These are phyloP conservation scores for Neria commutata DNA, from an alignment of 2,888 invertebrate species.

Conservation along the genomic window DNA sequence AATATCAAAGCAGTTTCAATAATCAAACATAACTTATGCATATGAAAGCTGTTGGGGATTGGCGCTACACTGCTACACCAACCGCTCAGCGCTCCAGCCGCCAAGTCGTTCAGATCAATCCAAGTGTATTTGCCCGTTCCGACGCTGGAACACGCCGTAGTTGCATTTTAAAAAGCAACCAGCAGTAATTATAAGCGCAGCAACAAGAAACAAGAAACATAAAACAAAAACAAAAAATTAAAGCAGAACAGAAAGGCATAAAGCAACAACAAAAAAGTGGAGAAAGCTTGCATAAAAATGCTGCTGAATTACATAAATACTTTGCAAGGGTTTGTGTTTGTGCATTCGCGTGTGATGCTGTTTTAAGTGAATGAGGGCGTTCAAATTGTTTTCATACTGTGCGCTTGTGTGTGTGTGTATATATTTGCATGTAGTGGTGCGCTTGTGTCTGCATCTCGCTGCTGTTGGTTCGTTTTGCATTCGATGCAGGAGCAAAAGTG, in stretches of 20 bases:
- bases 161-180: neutral
- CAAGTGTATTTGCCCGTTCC: neutral
- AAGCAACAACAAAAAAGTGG: neutral
- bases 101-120: too few relatives aligned
- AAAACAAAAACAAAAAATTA: neutral
- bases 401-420: neutral
- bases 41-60: too few relatives aligned
- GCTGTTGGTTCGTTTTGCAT: constrained; percentile 10
- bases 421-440: neutral
- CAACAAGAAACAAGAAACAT: neutral
- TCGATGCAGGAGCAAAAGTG: constrained; percentile 42
- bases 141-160: neutral
- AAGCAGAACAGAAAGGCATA: neutral
- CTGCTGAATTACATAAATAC: too few relatives aligned
- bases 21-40: too few relatives aligned
- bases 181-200: too few relatives aligned
- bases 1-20: too few relatives aligned
- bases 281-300: neutral
- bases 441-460: neutral
- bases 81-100: too few relatives aligned
- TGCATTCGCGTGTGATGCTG: constrained; percentile 8
- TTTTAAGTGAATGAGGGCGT: constrained; percentile 5
- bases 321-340: constrained; percentile 7
- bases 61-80: too few relatives aligned
- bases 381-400: neutral